phyloP scores from a whole-genome alignment of 1,140 invertebrate genomes.

The Caenorhabditis briggsae region DNA sequence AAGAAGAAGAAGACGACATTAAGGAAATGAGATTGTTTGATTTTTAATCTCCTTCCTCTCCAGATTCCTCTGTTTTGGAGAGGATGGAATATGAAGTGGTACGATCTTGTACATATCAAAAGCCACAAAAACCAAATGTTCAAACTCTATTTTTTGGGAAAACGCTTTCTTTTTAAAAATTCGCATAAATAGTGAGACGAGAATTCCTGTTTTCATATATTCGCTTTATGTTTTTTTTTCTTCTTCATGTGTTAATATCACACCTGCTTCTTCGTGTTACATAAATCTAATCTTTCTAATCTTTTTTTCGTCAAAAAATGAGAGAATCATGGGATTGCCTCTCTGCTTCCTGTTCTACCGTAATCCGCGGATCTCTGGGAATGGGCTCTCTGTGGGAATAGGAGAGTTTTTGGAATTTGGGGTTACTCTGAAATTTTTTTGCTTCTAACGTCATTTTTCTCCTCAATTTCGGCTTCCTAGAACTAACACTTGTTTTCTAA shows the following conservation, averaged over 20 bases:
- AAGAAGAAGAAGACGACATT: not conserved
- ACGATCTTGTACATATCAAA: slow-evolving; percentile 16
- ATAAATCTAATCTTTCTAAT: slow-evolving; percentile 47
- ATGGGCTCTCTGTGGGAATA: not conserved
- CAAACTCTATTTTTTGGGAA: not conserved
- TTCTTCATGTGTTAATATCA: slow-evolving; percentile 21
- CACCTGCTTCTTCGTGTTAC: slow-evolving; percentile 13
- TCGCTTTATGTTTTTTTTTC: not conserved
- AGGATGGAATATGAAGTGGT: slow-evolving; percentile 4
- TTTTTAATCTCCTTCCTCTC: slow-evolving; percentile 26
- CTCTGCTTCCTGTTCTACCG: not conserved
- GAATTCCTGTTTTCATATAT: slow-evolving; percentile 24
- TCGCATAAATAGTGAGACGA: slow-evolving; percentile 1
- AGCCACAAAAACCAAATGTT: slow-evolving; percentile 44
- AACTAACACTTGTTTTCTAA: not conserved
- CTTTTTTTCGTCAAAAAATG: slow-evolving; percentile 29
- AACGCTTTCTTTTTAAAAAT: not conserved
- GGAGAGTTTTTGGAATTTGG: too few relatives aligned
- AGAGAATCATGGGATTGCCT: not conserved
- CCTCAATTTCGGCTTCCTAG: too few relatives aligned
- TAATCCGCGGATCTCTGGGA: not conserved
- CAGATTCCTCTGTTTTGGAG: not conserved
- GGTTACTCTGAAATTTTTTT: too few relatives aligned
- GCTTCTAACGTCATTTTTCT: too few relatives aligned
- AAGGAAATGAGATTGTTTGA: slow-evolving; percentile 20